Conservation (phyloP, 1,140 invertebrate genomes). For the Zaprionus inermis region DNA sequence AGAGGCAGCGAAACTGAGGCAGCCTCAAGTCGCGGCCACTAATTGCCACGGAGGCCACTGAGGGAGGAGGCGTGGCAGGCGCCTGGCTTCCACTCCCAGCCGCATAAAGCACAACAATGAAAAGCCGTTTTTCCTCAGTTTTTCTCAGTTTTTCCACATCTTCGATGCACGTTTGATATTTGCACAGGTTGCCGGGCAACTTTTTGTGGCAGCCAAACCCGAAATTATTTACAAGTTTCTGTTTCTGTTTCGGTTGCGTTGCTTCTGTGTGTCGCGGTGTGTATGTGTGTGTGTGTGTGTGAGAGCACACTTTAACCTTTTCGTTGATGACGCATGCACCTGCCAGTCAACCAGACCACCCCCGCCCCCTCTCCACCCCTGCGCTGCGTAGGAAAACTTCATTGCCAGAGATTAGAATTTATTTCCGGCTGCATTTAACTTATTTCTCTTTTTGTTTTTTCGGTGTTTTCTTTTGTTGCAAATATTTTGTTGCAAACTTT, state of each 20-base stretch:
- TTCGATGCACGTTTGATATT: slow-evolving; percentile 76
- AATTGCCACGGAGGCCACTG: slow-evolving; percentile 53
- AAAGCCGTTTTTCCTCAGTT: slow-evolving; percentile 13
- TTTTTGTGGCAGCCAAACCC: slow-evolving; percentile 66
- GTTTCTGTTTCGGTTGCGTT: slow-evolving; percentile 5
- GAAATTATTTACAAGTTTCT: slow-evolving; percentile 77
- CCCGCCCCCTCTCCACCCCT: not conserved
- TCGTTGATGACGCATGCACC: slow-evolving; percentile 71
- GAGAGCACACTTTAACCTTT: slow-evolving; percentile 67
- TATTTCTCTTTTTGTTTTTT: not conserved
- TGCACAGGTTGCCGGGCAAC: slow-evolving; percentile 73
- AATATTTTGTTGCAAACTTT: slow-evolving; percentile 34
- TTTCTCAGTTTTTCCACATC: slow-evolving; percentile 55
- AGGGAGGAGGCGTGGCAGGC: slow-evolving; percentile 33
- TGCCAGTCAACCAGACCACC: slow-evolving; percentile 38
- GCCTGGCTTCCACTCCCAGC: slow-evolving; percentile 29
- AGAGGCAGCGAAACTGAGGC: not conserved
- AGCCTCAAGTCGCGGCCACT: slow-evolving; percentile 63
- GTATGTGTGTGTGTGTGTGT: not conserved
- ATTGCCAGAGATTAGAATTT: slow-evolving; percentile 46
- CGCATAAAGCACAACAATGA: not conserved
- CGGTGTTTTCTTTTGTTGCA: slow-evolving; percentile 26
- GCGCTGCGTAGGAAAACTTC: slow-evolving; percentile 17
- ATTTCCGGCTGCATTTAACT: slow-evolving; percentile 45
- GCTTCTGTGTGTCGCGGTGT: not conserved